Base-by-base conservation (phyloP, 2,113 vertebrate genomes). In the Xiphias gladius region DNA sequence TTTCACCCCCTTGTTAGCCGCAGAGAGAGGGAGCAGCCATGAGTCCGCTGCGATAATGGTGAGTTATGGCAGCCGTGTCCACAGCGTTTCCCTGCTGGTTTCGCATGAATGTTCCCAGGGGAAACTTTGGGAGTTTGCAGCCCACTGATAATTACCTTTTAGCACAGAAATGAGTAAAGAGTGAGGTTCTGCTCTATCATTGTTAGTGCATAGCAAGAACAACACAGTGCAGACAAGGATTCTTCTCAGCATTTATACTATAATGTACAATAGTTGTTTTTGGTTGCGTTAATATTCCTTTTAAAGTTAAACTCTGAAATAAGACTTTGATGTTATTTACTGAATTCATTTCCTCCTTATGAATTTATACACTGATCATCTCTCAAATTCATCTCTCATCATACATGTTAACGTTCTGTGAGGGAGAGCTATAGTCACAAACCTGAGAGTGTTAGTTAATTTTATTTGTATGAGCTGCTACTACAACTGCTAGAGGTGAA, bases 41-140 rank as follows among this genome's bases (percentile, higher is more conserved):
- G 93, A 82, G 54, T 91, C 87, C 77, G 73, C 85, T 65, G 76
- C 87, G 85, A 94, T 94, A 92, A 95, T 95, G 94, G 94, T 95
- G 90, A 95, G 94, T 93, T 90, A 93, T 93, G 69, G 82, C 6
- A 30, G 26, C 61, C 7, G 55, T 73, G 65, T 71, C 58, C 76
- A 61, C 63, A 32, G 61, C 32, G 26, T 82, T 75, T 87, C 71
- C 75, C 77, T 37, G 67, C 85, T 76, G 82, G 87, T 88, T 92
- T 84, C 88, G 79, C 89, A 83, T 87, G 63, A 91, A 85, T 20
- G 58, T 88, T 88, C 87, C 75, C 79, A 32, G 69, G 72, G 80
- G 68, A 67, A 52, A 71, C 75, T 73, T 39, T 43, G n/a, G 37
- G 79, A 83, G 88, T 50, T 24, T 54, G 61, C 79, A 68, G 74